Evolutionary conservation across 1,140 invertebrate genomes (phyloP).

Genomic region (Drosophila parvula): DNA sequence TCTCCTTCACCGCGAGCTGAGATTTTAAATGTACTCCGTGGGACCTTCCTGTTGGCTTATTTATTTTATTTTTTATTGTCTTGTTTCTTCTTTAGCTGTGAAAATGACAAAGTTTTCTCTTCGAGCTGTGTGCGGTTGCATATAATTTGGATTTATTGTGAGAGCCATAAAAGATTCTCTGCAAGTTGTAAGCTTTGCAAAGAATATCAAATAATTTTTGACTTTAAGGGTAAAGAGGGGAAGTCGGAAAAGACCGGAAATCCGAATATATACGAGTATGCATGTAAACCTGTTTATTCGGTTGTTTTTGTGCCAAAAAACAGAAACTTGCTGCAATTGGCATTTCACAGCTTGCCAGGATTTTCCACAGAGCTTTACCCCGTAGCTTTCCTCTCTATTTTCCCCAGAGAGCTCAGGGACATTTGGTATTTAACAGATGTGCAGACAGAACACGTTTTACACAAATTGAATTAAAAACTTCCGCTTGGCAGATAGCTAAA

Average conservation of each 20-base stretch:
- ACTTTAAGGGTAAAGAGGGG: neutral
- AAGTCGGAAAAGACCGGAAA: slow-evolving; percentile 1
- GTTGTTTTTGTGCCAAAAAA: slow-evolving; percentile 22
- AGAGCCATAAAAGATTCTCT: slow-evolving; percentile 32
- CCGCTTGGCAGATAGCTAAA: slow-evolving; percentile 12
- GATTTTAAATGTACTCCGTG: slow-evolving; percentile 3
- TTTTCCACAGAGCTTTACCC: slow-evolving; percentile 9
- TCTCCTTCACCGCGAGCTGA: neutral
- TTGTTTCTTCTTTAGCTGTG: slow-evolving; percentile 16
- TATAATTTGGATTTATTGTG: slow-evolving; percentile 46
- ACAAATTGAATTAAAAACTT: slow-evolving; percentile 52
- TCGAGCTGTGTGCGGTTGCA: slow-evolving; percentile 14
- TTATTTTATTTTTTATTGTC: slow-evolving; percentile 29
- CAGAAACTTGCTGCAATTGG: slow-evolving; percentile 37
- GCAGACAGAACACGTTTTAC: slow-evolving; percentile 37
- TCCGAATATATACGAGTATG: slow-evolving; percentile 29
- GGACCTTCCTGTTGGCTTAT: slow-evolving; percentile 5
- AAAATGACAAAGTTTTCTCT: slow-evolving; percentile 26
- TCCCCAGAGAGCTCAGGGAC: slow-evolving; percentile 13
- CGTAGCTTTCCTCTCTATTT: too few relatives aligned
- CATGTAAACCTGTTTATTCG: slow-evolving; percentile 30
- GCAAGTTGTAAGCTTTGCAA: slow-evolving; percentile 30
- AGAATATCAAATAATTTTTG: slow-evolving; percentile 33
- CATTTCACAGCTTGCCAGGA: slow-evolving; percentile 33
- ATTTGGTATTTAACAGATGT: slow-evolving; percentile 30